Evolutionary conservation across 2,888 invertebrate species (phyloP).

Genomic region (Gastracanthus pulcherrimus): DNA sequence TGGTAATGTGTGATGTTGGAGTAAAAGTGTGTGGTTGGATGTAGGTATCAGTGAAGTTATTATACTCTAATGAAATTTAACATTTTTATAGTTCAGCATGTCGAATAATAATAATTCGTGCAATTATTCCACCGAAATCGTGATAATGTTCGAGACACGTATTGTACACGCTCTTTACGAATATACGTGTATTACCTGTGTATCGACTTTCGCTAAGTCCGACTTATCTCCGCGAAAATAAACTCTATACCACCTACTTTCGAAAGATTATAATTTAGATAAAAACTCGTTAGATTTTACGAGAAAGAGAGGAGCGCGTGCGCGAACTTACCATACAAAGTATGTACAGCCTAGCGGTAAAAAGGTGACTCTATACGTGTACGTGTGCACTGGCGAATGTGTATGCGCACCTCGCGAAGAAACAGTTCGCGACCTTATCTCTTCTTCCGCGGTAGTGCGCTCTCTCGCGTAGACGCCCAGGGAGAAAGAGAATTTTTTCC

Average conservation of each 20-base stretch:
- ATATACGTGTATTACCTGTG: neutral
- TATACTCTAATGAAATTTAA: no score
- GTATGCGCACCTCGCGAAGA: no score
- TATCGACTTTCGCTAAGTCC: constrained; percentile 11
- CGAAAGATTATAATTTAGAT: constrained; percentile 54
- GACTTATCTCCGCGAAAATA: neutral
- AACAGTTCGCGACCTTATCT: constrained; percentile 25
- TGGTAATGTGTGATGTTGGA: no score
- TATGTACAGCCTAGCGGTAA: neutral
- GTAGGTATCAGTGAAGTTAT: no score
- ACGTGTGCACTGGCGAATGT: no score
- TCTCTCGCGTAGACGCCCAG: neutral
- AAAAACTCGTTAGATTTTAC: constrained; percentile 45
- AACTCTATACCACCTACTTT: constrained; percentile 23
- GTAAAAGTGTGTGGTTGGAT: no score
- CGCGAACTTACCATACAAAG: constrained; percentile 36
- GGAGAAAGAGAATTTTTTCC: neutral
- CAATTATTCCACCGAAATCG: no score
- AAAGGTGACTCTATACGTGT: no score
- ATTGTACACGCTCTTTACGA: no score
- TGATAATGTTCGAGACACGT: no score
- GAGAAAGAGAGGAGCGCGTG: neutral
- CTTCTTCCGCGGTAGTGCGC: neutral
- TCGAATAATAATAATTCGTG: no score
- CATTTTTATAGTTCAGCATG: no score